Evolutionary conservation across 2,888 invertebrate genomes (phyloP).

Genomic region (Agrochola macilenta): DNA sequence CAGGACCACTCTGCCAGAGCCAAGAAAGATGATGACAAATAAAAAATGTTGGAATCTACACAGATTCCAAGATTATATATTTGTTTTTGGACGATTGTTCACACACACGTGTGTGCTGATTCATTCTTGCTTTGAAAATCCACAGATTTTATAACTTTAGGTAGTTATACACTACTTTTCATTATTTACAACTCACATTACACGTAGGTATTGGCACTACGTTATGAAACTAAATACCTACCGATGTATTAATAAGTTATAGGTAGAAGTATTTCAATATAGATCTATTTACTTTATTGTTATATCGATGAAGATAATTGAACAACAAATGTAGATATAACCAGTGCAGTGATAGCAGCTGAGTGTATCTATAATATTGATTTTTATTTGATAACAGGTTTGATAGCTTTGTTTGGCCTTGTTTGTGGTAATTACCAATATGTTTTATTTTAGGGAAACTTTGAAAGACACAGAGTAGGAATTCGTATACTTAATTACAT

Average conservation of each 20-base stretch:
- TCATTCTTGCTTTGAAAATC: no score
- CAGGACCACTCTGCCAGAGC: not conserved
- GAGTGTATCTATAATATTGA: slow-evolving; percentile 36
- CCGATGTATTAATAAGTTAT: not conserved
- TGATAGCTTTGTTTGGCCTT: not conserved
- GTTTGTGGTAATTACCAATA: not conserved
- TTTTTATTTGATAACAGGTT: slow-evolving; percentile 11
- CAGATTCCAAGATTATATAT: no score
- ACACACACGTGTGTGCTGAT: no score
- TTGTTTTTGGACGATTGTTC: no score
- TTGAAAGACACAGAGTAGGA: not conserved
- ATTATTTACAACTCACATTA: not conserved
- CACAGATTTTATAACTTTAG: not conserved
- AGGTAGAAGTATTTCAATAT: not conserved
- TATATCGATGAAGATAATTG: slow-evolving; percentile 6
- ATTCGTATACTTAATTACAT: not conserved
- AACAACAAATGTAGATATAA: slow-evolving; percentile 10
- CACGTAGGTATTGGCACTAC: not conserved
- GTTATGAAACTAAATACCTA: not conserved
- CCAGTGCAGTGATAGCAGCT: slow-evolving; percentile 2
- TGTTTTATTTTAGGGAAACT: not conserved
- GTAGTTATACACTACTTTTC: not conserved
- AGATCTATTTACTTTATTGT: not conserved
- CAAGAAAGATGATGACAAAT: no score
- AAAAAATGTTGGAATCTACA: no score